Base-by-base conservation (phyloP, 2,888 invertebrate species). In the Trichogramma dendrolimi region DNA sequence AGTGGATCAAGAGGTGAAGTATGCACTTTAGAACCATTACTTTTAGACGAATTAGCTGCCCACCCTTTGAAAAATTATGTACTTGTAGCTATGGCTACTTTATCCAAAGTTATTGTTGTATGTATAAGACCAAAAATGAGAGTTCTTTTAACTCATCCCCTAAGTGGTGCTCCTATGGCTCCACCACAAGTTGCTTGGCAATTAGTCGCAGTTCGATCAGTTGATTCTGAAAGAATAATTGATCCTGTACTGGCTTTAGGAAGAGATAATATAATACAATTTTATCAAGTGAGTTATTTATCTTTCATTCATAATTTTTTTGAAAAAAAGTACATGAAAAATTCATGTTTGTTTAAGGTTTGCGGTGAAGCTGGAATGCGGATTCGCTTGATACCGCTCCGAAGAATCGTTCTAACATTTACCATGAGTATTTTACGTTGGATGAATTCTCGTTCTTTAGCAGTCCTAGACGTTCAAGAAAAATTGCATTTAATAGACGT, bases 1-100 rank as follows among this genome's bases (percentile, higher is more conserved):
- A 96, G 97, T 44, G 98, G 98, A 43, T 95, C 96, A 59, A 87
- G 96, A 60, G 99, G 99, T 0, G 99, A 99, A 83, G 94, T 94
- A 52, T 89, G 89, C 72, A 83, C 85, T 8, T 81, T 91, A 64
- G 89, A 89, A 73, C 90, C 90, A 1, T 79, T 91, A 54, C 81
- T 84, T 55, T 80, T 86, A 67, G 81, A 83, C 66, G 80, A 83
- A 65, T 78, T 84, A 59, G 82, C 83, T 38, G 75, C 77, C 8
- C 86, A 90, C 76, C 89, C 91, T 11, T 80, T 92, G 68, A 87
- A 87, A 72, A 87, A 87, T 69, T 86, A 87, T 70, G 86, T 89
- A 60, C 85, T 97, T 61, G 85, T 97, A 59, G 97, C 97, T 1
- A 85, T 98, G 83, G 97, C 96, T 0, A 96, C 97, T 1, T 83